phyloP scores from a whole-genome alignment of 2,888 invertebrate genomes.

The Agrotis clavis region DNA sequence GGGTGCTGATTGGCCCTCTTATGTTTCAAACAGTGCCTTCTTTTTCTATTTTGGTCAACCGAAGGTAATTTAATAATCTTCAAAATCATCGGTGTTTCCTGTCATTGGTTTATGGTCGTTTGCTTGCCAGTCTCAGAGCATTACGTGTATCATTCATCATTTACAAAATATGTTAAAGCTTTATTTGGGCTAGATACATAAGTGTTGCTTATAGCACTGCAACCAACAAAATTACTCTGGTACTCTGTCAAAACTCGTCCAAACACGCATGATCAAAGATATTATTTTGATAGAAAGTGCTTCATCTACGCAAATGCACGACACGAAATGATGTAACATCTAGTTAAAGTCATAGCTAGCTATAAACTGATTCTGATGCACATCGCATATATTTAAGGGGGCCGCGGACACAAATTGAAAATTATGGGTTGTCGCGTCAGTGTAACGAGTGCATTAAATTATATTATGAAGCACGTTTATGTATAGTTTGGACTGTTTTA shows the following conservation, averaged over 20 bases:
- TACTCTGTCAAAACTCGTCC: constrained; percentile 15
- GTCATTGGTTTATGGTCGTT: not conserved
- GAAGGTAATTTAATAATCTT: too few relatives aligned
- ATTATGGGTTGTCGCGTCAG: constrained; percentile 82
- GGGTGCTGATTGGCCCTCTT: too few relatives aligned
- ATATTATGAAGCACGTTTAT: constrained; percentile 72
- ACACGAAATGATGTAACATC: constrained; percentile 53
- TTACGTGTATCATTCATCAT: too few relatives aligned
- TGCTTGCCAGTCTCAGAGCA: not conserved
- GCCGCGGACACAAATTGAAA: constrained; percentile 87
- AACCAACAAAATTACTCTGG: not conserved
- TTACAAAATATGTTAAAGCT: not conserved
- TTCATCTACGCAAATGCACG: constrained; percentile 42
- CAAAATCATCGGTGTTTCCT: not conserved
- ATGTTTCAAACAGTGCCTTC: too few relatives aligned
- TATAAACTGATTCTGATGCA: constrained; percentile 78
- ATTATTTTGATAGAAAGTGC: constrained; percentile 27
- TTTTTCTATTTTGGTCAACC: too few relatives aligned
- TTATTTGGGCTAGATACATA: not conserved
- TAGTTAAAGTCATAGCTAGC: constrained; percentile 74
- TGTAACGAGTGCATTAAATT: constrained; percentile 81
- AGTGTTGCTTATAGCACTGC: not conserved
- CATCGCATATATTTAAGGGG: constrained; percentile 81
- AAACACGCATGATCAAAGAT: constrained; percentile 14
- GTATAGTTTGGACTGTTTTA: constrained; percentile 56